A percentile compares a stretch with the other conserved stretches of the same genome.
Conservation (phyloP, 2,888 invertebrate species). For the Cantharis lateralis region DNA sequence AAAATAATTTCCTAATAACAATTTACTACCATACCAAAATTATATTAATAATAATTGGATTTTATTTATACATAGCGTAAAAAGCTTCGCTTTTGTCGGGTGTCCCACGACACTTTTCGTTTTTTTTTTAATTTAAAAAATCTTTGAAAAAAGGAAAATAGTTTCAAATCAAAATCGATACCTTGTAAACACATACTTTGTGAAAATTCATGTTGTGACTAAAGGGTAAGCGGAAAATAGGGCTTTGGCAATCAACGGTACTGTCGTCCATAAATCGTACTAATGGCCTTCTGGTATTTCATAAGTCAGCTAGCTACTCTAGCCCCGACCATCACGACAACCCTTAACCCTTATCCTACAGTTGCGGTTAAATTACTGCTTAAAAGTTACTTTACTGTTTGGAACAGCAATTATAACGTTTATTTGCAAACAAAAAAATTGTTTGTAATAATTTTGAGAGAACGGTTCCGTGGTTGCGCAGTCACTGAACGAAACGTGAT, state of each 20-base stretch:
- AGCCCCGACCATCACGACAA: conserved; percentile 27
- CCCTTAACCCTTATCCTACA: conserved; percentile 32
- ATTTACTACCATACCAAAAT: too few relatives aligned
- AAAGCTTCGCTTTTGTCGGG: too few relatives aligned
- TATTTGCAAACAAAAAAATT: background rate
- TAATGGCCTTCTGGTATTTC: conserved; percentile 57
- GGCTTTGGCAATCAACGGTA: conserved; percentile 46
- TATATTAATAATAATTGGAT: too few relatives aligned
- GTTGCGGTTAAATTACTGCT: conserved; percentile 28
- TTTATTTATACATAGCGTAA: too few relatives aligned
- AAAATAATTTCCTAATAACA: too few relatives aligned
- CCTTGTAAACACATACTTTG: conserved; percentile 13
- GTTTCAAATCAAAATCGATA: background rate
- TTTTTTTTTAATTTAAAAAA: too few relatives aligned
- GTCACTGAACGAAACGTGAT: background rate
- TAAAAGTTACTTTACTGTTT: conserved; percentile 1
- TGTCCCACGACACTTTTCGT: too few relatives aligned
- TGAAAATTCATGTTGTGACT: conserved; percentile 29
- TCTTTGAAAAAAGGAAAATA: background rate
- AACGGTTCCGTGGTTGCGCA: background rate
- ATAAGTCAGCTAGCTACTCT: conserved; percentile 46
- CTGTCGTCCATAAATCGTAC: conserved; percentile 53
- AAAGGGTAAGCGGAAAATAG: conserved; percentile 35
- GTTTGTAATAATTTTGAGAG: background rate
- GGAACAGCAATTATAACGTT: conserved; percentile 4